These are phyloP conservation scores for Eupithecia insigniata DNA, from an alignment of 2,888 invertebrate species.

Conservation along the genomic window DNA sequence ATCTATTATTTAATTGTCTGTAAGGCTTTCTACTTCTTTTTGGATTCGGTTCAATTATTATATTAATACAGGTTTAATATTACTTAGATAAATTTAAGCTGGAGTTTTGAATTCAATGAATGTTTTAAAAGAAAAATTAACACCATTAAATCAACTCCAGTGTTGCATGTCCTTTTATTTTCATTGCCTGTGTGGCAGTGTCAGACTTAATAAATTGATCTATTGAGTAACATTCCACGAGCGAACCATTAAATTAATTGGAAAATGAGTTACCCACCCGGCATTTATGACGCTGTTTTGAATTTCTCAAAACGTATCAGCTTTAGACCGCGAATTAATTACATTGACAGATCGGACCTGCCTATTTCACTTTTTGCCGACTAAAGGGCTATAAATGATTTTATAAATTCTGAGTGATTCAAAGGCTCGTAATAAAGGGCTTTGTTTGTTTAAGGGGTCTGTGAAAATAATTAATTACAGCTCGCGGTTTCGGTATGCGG, in stretches of 20 bases:
- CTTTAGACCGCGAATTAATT: constrained; percentile 34
- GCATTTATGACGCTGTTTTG: constrained; percentile 20
- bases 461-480: constrained; percentile 73
- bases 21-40: not conserved
- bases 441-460: constrained; percentile 39
- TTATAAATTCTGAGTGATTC: constrained; percentile 42
- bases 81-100: not conserved
- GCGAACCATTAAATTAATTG: constrained; percentile 21
- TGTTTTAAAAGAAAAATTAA: not conserved
- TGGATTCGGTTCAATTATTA: not conserved
- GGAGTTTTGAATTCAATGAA: not conserved
- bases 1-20: not conserved
- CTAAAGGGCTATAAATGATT: constrained; percentile 37
- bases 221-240: constrained; percentile 18
- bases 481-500: constrained; percentile 96
- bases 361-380: constrained; percentile 38
- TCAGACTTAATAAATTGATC: constrained; percentile 15
- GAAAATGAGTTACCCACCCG: constrained; percentile 14
- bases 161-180: constrained; percentile 16
- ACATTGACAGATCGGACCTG: constrained; percentile 29
- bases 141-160: constrained; percentile 12
- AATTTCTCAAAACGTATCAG: constrained; percentile 34
- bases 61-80: not conserved
- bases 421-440: constrained; percentile 42
- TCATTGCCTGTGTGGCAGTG: constrained; percentile 13